Conservation (phyloP, 2,888 invertebrate genomes). For the Catonia carolina region DNA sequence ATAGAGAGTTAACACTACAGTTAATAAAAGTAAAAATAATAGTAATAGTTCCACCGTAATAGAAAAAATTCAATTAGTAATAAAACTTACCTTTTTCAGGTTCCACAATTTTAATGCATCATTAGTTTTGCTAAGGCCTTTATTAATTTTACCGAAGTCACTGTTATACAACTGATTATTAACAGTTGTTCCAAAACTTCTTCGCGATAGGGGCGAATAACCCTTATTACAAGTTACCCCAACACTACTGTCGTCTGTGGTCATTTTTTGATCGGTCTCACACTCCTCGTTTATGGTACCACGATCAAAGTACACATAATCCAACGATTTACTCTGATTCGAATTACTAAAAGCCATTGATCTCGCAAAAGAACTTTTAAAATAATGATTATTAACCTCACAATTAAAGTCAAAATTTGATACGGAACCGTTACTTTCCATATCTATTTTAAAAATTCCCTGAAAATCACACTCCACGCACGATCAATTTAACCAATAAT, state of each 20-base stretch:
- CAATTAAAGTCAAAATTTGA: conserved; percentile 30
- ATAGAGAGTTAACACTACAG: no score
- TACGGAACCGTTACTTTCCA: conserved; percentile 12
- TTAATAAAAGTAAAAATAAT: no score
- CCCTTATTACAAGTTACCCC: neutral
- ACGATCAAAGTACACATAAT: conserved; percentile 31
- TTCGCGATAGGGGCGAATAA: neutral
- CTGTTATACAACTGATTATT: conserved; percentile 16
- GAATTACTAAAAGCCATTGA: conserved; percentile 34
- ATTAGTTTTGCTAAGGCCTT: conserved; percentile 20
- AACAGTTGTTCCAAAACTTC: conserved; percentile 11
- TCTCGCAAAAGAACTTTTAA: conserved; percentile 35
- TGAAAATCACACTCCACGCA: no score
- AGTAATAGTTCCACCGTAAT: no score
- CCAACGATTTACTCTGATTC: conserved; percentile 31
- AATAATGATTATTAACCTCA: conserved; percentile 29
- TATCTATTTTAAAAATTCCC: no score
- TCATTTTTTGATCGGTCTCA: conserved; percentile 19
- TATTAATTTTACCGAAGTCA: conserved; percentile 14
- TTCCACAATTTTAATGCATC: conserved; percentile 32
- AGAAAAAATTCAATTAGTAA: no score
- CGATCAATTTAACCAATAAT: no score
- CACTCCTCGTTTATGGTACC: conserved; percentile 29
- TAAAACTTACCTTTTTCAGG: conserved; percentile 28
- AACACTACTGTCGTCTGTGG: conserved; percentile 18